Conservation (phyloP, 2,888 invertebrate genomes). For the Eupithecia exiguata region DNA sequence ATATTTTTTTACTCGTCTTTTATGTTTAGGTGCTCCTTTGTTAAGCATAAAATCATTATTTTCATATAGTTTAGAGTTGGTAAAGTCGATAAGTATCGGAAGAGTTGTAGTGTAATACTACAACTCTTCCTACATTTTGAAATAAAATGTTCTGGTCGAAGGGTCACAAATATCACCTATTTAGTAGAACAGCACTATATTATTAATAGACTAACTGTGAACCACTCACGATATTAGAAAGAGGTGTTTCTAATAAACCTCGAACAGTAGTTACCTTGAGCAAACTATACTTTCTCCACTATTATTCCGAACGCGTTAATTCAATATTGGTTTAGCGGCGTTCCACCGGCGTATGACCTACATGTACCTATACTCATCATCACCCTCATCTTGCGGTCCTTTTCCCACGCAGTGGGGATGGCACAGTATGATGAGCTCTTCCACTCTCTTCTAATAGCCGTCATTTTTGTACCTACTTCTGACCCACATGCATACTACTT, state of each 20-base stretch:
- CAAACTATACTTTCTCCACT: constrained; percentile 70
- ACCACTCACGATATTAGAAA: constrained; percentile 25
- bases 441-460: too few species aligned
- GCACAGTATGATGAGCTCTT: too few species aligned
- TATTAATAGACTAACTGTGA: constrained; percentile 10
- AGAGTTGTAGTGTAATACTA: background rate
- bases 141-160: background rate
- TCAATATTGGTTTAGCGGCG: constrained; percentile 78
- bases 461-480: too few species aligned
- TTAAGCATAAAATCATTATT: constrained; percentile 17
- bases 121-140: too few species aligned
- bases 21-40: constrained; percentile 34
- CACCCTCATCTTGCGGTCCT: too few species aligned
- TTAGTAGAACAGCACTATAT: background rate
- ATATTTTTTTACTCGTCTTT: constrained; percentile 42
- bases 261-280: constrained; percentile 44
- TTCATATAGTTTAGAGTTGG: background rate
- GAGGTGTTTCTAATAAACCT: constrained; percentile 42
- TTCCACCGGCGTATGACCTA: constrained; percentile 61
- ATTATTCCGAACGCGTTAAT: constrained; percentile 78
- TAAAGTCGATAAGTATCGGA: background rate
- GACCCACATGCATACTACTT: constrained; percentile 50
- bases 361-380: constrained; percentile 33
- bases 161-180: background rate
- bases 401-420: too few species aligned